Evolutionary conservation across 2,113 vertebrate genomes (phyloP), one percentile per base, ranked within the genome.

Genomic region (Grammomys surdaster): DNA sequence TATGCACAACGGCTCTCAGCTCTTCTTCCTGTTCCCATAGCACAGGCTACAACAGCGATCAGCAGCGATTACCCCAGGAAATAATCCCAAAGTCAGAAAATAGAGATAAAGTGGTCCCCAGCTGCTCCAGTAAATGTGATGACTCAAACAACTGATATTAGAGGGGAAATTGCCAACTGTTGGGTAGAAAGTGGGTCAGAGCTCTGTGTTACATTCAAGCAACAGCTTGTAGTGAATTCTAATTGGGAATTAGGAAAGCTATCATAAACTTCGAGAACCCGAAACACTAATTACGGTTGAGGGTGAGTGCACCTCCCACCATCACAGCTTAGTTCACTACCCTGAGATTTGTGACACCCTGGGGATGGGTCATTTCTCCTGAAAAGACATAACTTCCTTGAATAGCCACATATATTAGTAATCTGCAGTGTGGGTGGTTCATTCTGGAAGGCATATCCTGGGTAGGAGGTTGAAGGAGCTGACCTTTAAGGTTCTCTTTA

Each of bases 191-290:
- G 75, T 90, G 51, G 86, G 81, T 78, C 88, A 92, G 88, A 48
- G 54, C 48, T 70, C 94, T 60, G 31, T 36, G 54, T 69, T 69
- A 80, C 33, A 78, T 67, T 96, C 4, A 51, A 88, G 76, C 78
- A 81, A 54, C n/a, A 63, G 54, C 85, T 86, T 63, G 48, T 73
- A 70, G 80, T 89, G 63, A 78, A 78, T 92, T 46, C 40, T 93
- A 95, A 77, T 12, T 88, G 90, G 31, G 48, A 87, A 93, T 82
- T 93, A 89, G 67, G 85, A 95, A 97, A 89, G 72, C 43, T 28
- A 63, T 75, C 67, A 75, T 65, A 93, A 95, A 93, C 33, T 33
- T 93, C 43, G 69, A 84, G 92, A 70, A 88, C 93, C 56, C 12
- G 77, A 93, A 89, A 36, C 67, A 69, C 69, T 70, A 81, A 89